phyloP scores from a whole-genome alignment of 2,113 vertebrate genomes.

The Hippotragus niger region DNA sequence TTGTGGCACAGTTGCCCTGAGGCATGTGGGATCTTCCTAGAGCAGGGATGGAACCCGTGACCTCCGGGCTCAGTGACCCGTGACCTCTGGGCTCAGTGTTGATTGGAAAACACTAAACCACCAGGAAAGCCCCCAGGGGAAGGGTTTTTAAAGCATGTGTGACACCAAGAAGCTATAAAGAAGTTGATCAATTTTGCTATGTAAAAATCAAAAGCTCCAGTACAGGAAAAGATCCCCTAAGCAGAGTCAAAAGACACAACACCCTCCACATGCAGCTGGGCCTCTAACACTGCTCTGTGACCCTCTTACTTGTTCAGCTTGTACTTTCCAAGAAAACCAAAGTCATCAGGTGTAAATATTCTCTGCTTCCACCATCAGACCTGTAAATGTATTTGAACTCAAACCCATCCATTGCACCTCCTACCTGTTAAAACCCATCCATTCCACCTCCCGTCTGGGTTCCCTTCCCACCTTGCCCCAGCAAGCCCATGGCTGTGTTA shows the following conservation, averaged over 20 bases:
- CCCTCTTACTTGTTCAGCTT: not conserved
- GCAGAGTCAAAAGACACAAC: not conserved
- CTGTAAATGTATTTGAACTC: not conserved
- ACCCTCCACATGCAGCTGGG: not conserved
- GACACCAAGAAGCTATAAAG: not conserved
- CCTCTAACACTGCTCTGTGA: accelerated
- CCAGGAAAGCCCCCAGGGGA: not conserved
- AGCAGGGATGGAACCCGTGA: not conserved
- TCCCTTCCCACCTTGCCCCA: not conserved
- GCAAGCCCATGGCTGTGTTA: not conserved
- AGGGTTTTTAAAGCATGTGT: not conserved
- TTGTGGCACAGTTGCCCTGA: not conserved
- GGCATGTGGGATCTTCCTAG: not conserved
- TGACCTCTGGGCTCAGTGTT: not conserved
- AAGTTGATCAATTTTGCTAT: not conserved
- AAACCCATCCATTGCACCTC: not conserved
- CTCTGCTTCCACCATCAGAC: not conserved
- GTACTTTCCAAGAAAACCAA: not conserved
- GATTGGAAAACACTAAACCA: not conserved
- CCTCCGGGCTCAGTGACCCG: not conserved
- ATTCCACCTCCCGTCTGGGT: not conserved
- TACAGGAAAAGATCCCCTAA: not conserved
- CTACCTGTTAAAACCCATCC: not conserved
- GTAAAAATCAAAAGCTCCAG: not conserved
- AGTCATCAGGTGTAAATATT: not conserved